A percentile compares a stretch with the other conserved stretches of the same genome.
These are phyloP conservation scores for Trissonchulus sp. DNA, from an alignment of 2,888 invertebrate genomes.

Conservation along the genomic window DNA sequence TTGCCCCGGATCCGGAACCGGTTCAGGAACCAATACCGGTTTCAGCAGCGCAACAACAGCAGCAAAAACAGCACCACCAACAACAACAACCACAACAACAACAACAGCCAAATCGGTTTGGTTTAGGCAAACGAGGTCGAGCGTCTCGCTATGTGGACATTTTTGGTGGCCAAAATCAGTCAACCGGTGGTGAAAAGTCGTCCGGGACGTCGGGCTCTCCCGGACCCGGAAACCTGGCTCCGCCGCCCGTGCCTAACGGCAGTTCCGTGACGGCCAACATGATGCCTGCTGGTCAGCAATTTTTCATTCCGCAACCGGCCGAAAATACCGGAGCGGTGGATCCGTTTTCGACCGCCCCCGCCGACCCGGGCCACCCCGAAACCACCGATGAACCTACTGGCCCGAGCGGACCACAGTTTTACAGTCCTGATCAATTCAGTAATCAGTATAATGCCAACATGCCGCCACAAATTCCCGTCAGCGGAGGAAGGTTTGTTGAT, in stretches of 20 bases:
- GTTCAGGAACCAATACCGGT: too few relatives aligned
- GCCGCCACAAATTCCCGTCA: too few relatives aligned
- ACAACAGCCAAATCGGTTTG: slow-evolving; percentile 1
- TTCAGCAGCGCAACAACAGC: too few relatives aligned
- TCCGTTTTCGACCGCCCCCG: neutral
- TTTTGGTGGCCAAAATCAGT: neutral
- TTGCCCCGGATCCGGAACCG: neutral
- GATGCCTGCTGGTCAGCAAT: neutral
- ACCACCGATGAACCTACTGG: neutral
- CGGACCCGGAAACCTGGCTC: neutral
- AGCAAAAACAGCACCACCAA: too few relatives aligned
- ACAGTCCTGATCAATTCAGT: too few relatives aligned
- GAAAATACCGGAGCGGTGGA: neutral
- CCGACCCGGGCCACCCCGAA: too few relatives aligned
- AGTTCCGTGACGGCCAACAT: neutral
- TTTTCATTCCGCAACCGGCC: neutral
- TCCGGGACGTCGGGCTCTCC: neutral
- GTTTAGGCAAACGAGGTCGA: neutral
- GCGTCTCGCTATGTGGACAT: slow-evolving; percentile 27
- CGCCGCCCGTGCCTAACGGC: neutral
- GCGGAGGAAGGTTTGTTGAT: too few relatives aligned
- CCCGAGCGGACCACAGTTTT: neutral
- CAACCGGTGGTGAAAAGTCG: neutral
- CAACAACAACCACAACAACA: too few relatives aligned
- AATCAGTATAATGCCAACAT: too few relatives aligned